Evolutionary conservation across 2,888 invertebrate species (phyloP), one percentile per base, ranked within the genome.

Genomic region (Nysson spinosus): DNA sequence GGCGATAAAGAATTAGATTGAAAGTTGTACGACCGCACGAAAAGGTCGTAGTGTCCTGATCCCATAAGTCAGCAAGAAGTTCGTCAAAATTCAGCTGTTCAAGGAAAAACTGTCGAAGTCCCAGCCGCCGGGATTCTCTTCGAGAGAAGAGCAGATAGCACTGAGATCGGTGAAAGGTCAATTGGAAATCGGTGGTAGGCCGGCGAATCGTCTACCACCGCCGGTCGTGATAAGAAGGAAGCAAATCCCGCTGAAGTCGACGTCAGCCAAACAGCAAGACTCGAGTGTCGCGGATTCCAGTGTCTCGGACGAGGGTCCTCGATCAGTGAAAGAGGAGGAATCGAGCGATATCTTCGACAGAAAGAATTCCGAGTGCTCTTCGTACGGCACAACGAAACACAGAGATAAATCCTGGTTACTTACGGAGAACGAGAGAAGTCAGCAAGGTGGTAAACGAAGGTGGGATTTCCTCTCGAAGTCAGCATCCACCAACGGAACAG

Each of bases 181-280:
- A 35, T 64, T 61, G 40, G 69, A 72, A 19, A 20, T 46, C 32
- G 47, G 34, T 34, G 49, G 37, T 20, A 62, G 77, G 43, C 52
- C 72, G 51, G 67, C 69, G 58, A 70, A 73, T 57, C 78, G 82
- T 52, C 63, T 83, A 35, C 85, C 85, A 44, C 85, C 85, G 16
- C 85, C 85, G 46, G 85, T 85, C 54, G 78, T 85, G 34, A 85
- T 85, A 54, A 78, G 85, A 16, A 77, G 85, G 22, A 85, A 85
- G 56, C 81, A 80, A 24, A 83, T 85, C 14, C 60, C 70, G 28
- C 64, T 72, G 3, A 67, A 62, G 46, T 12, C 72, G 4, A 42
- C 22, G 46, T 44, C 65, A 39, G 46, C 43, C 39, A 52, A 67
- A 44, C 69, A 57, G 56, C 79, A 69, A 54, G 74, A 73, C 34